Conservation (phyloP, 35 echinoderm and acorn worm species). For the Apostichopus japonicus region DNA sequence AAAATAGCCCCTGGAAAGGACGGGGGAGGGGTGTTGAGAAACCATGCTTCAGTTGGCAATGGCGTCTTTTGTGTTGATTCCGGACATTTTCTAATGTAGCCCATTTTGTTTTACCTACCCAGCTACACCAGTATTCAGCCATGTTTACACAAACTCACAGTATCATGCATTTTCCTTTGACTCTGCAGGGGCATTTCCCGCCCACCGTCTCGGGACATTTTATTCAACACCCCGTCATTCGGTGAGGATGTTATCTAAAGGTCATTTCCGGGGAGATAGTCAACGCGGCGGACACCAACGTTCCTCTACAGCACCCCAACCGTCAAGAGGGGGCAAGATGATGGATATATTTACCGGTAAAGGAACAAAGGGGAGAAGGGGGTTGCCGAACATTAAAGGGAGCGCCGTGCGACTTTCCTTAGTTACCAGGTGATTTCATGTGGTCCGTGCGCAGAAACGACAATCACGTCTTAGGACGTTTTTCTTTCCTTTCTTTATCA, state of each 20-base stretch:
- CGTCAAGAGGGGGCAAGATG: background rate
- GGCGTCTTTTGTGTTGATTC: no score
- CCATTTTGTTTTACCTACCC: no score
- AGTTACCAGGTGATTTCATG: background rate
- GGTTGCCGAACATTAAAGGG: conserved; percentile 40
- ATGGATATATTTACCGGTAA: background rate
- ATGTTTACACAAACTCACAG: no score
- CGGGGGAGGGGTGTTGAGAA: no score
- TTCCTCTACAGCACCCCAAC: conserved; percentile 16
- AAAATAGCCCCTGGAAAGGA: no score
- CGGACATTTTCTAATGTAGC: no score
- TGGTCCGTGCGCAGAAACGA: no score
- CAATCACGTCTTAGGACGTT: no score
- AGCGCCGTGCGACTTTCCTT: conserved; percentile 21
- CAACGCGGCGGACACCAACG: conserved; percentile 18
- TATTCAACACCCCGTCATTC: conserved; percentile 2
- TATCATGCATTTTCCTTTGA: background rate
- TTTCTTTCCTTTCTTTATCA: no score
- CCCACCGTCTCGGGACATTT: conserved; percentile 26
- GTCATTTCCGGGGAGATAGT: background rate
- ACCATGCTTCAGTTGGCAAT: no score
- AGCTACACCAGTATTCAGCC: no score
- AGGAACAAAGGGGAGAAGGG: background rate
- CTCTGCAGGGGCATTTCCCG: conserved; percentile 20
- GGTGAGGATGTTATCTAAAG: background rate